Percentiles rank a stretch among this genome's conserved stretches.
phyloP scores from a whole-genome alignment of 2,113 vertebrate species.

The Micronisus gabar region DNA sequence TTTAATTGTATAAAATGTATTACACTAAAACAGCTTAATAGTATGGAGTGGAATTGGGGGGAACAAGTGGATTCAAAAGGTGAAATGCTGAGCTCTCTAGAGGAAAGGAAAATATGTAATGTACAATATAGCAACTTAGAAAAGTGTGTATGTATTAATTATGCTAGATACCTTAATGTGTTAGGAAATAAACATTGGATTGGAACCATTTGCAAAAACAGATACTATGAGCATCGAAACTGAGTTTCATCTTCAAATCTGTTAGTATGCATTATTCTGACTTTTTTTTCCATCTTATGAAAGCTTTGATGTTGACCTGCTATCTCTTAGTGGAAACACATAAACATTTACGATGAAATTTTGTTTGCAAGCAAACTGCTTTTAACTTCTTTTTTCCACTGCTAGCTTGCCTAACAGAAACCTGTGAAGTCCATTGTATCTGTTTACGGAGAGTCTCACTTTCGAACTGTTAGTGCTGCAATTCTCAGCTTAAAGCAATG shows the following conservation, averaged over 20 bases:
- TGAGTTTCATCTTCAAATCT: constrained; percentile 29
- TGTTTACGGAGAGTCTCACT: background rate
- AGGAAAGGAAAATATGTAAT: background rate
- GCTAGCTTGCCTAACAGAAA: background rate
- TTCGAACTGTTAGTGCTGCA: background rate
- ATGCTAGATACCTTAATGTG: background rate
- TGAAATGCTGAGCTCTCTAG: background rate
- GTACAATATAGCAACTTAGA: background rate
- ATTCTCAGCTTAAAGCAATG: background rate
- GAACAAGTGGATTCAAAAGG: background rate
- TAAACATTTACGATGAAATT: constrained; percentile 1
- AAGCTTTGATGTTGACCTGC: constrained; percentile 22
- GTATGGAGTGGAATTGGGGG: background rate
- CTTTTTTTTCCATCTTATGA: background rate
- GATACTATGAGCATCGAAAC: background rate
- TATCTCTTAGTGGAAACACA: background rate
- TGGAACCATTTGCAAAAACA: background rate
- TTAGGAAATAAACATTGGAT: background rate
- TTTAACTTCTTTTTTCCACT: background rate
- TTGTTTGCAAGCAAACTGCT: constrained; percentile 18
- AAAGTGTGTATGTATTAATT: background rate
- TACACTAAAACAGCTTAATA: background rate
- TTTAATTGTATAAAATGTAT: background rate
- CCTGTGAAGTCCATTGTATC: background rate
- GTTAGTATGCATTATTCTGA: background rate